A percentile compares a stretch with the other conserved stretches of the same genome.
These are phyloP conservation scores for Bettongia penicillata DNA, from an alignment of 2,113 vertebrate species.

Conservation along the genomic window DNA sequence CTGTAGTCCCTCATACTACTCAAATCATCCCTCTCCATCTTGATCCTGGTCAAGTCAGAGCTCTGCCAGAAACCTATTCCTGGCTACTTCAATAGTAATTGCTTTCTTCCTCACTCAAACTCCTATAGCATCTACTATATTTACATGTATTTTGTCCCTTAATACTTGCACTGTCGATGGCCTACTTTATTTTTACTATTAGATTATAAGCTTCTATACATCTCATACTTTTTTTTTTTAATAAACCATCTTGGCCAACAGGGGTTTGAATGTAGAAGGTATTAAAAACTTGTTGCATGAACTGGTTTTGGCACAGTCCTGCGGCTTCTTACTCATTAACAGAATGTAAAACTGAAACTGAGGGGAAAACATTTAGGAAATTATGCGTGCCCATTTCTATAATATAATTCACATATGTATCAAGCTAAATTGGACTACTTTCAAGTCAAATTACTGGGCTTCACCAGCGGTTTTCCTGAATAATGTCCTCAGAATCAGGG, in stretches of 20 bases:
- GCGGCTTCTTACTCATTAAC: neutral
- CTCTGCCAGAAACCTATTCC: neutral
- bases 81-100: neutral
- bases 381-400: too few species aligned
- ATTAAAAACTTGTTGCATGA: neutral
- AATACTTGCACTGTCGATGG: neutral
- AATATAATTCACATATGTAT: neutral
- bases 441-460: neutral
- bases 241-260: neutral
- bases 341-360: neutral
- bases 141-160: neutral
- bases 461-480: neutral
- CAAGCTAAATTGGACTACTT: neutral
- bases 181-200: neutral
- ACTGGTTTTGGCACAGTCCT: neutral
- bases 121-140: neutral
- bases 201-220: neutral
- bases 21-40: neutral
- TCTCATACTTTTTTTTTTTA: neutral
- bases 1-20: neutral
- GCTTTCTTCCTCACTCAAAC: neutral
- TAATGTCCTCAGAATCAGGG: neutral
- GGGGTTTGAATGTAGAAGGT: neutral
- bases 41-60: neutral
- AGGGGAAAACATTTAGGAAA: neutral